These are phyloP conservation scores for Brachyptera putata DNA, from an alignment of 2,888 invertebrate species.

Conservation along the genomic window DNA sequence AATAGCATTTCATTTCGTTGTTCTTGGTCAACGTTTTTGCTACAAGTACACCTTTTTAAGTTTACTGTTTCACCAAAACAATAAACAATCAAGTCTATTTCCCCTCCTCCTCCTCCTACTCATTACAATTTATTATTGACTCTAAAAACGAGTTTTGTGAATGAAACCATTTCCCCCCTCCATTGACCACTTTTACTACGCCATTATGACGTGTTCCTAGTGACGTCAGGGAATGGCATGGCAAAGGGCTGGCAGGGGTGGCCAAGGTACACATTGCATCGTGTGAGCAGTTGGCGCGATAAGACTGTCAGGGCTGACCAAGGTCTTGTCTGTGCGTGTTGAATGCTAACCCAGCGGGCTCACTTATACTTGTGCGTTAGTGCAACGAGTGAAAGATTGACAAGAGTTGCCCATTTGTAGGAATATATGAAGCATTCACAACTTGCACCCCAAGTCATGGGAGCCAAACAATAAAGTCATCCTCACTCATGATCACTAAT, in stretches of 20 bases:
- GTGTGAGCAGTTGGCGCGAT: too few species aligned
- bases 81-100: slow-evolving; percentile 23
- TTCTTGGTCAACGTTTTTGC: slow-evolving; percentile 7
- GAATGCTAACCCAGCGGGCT: too few species aligned
- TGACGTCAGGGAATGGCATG: slow-evolving; percentile 21
- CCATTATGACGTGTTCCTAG: slow-evolving; percentile 19
- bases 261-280: background rate
- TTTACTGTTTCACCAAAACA: slow-evolving; percentile 22
- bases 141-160: slow-evolving; percentile 31
- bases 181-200: slow-evolving; percentile 23
- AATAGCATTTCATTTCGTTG: too few species aligned
- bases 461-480: too few species aligned
- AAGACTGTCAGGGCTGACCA: too few species aligned
- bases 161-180: slow-evolving; percentile 29
- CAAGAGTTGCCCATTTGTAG: too few species aligned
- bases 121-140: slow-evolving; percentile 33
- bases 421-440: too few species aligned
- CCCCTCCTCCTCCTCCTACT: slow-evolving; percentile 18
- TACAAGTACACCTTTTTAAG: slow-evolving; percentile 19
- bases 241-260: slow-evolving; percentile 16
- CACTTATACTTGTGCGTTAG: too few species aligned
- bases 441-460: too few species aligned
- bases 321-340: too few species aligned
- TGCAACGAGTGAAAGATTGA: too few species aligned
- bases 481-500: too few species aligned